phyloP scores from a whole-genome alignment of 1,140 invertebrate species.

The Cardiocondyla obscurior region DNA sequence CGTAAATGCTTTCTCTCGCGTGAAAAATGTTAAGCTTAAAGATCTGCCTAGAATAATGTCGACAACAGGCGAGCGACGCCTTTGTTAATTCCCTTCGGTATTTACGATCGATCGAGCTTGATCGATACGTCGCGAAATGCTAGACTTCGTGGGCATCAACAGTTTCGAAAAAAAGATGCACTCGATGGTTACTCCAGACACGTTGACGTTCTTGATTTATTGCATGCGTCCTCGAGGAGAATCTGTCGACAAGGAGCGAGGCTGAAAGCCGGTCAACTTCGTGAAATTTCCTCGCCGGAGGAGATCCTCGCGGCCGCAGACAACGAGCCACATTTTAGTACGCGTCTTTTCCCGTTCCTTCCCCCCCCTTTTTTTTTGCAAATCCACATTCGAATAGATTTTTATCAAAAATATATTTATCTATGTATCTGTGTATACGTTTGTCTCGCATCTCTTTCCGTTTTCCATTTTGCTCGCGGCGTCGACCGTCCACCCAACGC shows the following conservation, averaged over 20 bases:
- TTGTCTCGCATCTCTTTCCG: constrained; percentile 29
- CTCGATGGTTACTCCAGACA: constrained; percentile 2
- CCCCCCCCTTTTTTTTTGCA: constrained; percentile 61
- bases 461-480: constrained; percentile 57
- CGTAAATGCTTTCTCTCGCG: neutral
- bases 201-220: constrained; percentile 40
- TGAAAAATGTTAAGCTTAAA: constrained; percentile 8
- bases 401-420: constrained; percentile 81
- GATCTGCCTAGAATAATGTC: constrained; percentile 27
- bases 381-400: constrained; percentile 72
- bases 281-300: constrained; percentile 12
- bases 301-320: constrained; percentile 39
- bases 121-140: neutral
- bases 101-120: neutral
- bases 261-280: neutral
- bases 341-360: constrained; percentile 15
- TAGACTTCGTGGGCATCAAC: neutral
- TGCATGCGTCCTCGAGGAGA: constrained; percentile 22
- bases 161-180: neutral
- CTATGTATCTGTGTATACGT: constrained; percentile 58
- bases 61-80: constrained; percentile 8
- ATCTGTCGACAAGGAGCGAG: constrained; percentile 17
- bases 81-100: no score
- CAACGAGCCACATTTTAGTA: neutral
- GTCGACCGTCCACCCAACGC: constrained; percentile 71